These are phyloP conservation scores for Alectoris magna DNA, from an alignment of 2,797 vertebrate species.

Conservation along the genomic window DNA sequence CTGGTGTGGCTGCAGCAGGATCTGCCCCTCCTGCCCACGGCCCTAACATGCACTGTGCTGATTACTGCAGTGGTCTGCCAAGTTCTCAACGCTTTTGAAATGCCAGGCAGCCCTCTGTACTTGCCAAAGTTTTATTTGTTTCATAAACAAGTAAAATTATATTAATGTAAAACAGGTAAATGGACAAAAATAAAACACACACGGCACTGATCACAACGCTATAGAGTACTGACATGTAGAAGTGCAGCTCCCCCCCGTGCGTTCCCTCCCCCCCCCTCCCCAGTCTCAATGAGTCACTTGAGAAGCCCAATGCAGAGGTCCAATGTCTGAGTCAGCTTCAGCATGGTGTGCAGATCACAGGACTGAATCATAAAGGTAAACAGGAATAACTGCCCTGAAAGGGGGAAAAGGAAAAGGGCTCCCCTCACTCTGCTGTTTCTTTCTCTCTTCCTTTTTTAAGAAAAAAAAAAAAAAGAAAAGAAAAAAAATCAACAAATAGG, in stretches of 20 bases:
- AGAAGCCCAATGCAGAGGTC: constrained; percentile 70
- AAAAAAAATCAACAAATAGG: not conserved
- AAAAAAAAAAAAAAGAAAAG: not conserved
- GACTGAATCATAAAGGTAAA: constrained; percentile 76
- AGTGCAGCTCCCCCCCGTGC: constrained; percentile 72
- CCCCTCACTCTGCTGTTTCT: not conserved
- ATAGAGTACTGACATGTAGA: constrained; percentile 74
- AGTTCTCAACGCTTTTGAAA: not conserved
- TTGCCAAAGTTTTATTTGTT: constrained; percentile 80
- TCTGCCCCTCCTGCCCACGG: not conserved
- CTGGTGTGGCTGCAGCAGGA: not conserved
- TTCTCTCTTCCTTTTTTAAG: not conserved
- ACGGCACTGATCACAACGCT: constrained; percentile 76
- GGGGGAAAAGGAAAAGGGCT: constrained; percentile 36
- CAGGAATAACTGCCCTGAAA: constrained; percentile 17
- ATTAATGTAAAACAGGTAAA: constrained; percentile 82
- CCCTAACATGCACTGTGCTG: not conserved
- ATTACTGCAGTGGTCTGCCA: not conserved
- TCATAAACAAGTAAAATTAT: constrained; percentile 80
- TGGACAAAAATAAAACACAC: constrained; percentile 77
- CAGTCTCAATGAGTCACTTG: constrained; percentile 37
- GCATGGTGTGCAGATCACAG: constrained; percentile 76
- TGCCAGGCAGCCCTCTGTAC: constrained; percentile 20
- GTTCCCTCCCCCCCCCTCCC: constrained; percentile 56
- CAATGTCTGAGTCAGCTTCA: constrained; percentile 66